Conservation (phyloP, 2,797 vertebrate genomes). For the Varecia variegata region DNA sequence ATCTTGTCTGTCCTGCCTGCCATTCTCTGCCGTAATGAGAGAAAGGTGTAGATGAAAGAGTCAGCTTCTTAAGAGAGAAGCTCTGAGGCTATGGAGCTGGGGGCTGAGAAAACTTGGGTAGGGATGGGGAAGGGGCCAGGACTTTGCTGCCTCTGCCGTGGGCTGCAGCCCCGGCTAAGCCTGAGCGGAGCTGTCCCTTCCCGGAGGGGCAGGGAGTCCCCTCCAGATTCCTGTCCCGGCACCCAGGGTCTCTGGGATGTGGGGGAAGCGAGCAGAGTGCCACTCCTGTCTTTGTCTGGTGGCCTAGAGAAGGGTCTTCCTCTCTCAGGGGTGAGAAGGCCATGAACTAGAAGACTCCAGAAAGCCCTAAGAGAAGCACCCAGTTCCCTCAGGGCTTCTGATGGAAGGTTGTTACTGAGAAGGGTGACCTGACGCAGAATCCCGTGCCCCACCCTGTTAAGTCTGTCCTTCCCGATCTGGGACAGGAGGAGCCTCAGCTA, state of each 20-base stretch:
- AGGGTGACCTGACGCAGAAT: background rate
- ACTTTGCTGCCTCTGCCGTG: background rate
- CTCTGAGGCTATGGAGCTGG: background rate
- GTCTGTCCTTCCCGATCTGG: background rate
- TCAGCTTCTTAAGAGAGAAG: background rate
- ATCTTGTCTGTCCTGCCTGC: background rate
- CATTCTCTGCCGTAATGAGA: background rate
- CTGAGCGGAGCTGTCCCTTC: background rate
- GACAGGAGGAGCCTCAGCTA: background rate
- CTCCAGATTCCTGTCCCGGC: background rate
- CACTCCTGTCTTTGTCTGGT: background rate
- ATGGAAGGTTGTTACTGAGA: background rate
- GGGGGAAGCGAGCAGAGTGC: background rate
- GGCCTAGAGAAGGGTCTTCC: background rate
- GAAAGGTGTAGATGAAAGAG: background rate
- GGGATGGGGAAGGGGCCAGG: too few relatives aligned
- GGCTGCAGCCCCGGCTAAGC: background rate
- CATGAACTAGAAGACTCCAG: background rate
- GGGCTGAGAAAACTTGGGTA: background rate
- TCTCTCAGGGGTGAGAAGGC: background rate
- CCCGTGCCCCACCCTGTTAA: background rate
- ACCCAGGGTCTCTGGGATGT: background rate
- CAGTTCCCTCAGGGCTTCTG: background rate
- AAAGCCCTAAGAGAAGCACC: background rate
- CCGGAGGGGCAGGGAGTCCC: background rate